phyloP scores from a whole-genome alignment of 2,888 invertebrate genomes.

The Gandaritis pyraliata region DNA sequence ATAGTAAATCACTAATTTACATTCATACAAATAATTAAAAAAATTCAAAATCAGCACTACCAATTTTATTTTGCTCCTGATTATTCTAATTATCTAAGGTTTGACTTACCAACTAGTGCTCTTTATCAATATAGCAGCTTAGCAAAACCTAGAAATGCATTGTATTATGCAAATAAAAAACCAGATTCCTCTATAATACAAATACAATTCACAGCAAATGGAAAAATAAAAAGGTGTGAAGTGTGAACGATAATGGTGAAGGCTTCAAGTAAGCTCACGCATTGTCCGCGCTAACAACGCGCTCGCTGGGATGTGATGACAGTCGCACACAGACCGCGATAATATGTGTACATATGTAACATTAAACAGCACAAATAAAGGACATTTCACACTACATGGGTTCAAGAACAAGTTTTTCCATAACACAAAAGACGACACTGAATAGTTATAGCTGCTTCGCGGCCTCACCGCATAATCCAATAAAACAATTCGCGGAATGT shows the following conservation, averaged over 20 bases:
- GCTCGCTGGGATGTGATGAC: conserved; percentile 61
- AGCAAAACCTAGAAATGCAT: conserved; percentile 8
- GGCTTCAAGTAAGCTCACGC: conserved; percentile 56
- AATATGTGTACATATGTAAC: conserved; percentile 85
- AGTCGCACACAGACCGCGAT: conserved; percentile 73
- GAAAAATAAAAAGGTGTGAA: conserved; percentile 39
- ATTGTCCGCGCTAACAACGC: conserved; percentile 74
- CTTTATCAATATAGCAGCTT: not conserved
- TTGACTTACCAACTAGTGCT: not conserved
- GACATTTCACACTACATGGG: conserved; percentile 84
- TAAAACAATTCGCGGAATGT: conserved; percentile 83
- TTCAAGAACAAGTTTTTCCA: conserved; percentile 85
- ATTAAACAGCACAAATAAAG: conserved; percentile 84
- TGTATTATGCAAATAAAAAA: conserved; percentile 23
- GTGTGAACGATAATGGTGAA: conserved; percentile 55
- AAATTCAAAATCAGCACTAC: not conserved
- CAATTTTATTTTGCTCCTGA: too few species aligned
- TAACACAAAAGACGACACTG: conserved; percentile 85
- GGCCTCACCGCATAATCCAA: conserved; percentile 83
- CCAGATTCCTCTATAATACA: conserved; percentile 21
- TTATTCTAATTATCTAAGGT: too few species aligned
- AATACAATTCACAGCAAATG: conserved; percentile 31
- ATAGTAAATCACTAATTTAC: conserved; percentile 21
- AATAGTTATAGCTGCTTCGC: conserved; percentile 84
- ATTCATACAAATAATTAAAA: not conserved